These are phyloP conservation scores for Pithys albifrons DNA, from an alignment of 2,113 vertebrate genomes.

Conservation along the genomic window DNA sequence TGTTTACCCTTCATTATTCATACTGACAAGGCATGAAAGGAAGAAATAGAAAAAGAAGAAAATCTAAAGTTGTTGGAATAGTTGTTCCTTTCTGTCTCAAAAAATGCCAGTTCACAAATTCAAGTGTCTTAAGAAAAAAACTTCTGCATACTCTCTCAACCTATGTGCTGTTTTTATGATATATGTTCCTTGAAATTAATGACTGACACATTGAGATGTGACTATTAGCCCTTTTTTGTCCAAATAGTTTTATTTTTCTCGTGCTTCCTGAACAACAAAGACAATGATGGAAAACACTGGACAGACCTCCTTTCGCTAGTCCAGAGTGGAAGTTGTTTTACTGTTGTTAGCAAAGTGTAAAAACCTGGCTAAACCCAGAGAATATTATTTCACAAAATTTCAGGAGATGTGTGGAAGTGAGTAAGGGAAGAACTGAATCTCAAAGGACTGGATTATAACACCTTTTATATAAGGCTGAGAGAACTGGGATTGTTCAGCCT, in stretches of 20 bases:
- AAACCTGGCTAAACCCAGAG: neutral
- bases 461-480: neutral
- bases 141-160: neutral
- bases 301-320: neutral
- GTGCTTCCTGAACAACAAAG: neutral
- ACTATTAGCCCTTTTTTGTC: neutral
- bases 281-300: neutral
- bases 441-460: neutral
- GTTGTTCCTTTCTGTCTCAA: neutral
- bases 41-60: neutral
- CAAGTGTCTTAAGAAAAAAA: neutral
- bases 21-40: neutral
- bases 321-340: neutral
- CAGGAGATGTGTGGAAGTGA: neutral
- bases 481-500: neutral
- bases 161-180: neutral
- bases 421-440: neutral
- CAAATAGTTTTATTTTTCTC: neutral
- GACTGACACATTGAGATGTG: neutral
- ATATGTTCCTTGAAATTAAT: neutral
- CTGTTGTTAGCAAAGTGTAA: neutral
- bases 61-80: neutral
- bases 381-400: neutral
- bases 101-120: neutral
- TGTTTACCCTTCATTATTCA: slow-evolving; percentile 44